Base-by-base conservation (phyloP, 2,888 invertebrate species). In the Xylota sylvarum region DNA sequence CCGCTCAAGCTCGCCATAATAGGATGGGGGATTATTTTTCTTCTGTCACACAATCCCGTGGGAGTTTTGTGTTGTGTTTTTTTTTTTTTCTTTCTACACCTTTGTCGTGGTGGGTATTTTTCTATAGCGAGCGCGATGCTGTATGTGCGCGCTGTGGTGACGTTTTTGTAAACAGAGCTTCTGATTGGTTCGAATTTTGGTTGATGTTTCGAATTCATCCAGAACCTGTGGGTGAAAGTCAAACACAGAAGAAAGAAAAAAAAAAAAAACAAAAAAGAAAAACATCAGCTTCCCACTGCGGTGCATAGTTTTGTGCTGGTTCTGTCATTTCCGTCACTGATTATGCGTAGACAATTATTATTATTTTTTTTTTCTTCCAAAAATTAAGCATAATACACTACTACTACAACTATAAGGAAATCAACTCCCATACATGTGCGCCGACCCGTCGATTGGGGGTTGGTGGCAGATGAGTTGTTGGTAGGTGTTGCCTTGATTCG, bases 141-240 rank as follows among this genome's bases (percentile, higher is more conserved):
- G 82, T 78, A 65, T 81, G 77, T 64, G 82, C 82, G 81, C 81
- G 77, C 60, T 78, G 73, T 69, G 67, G 62, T 73, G 82, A 82
- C 40, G 82, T 67, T 86, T 77, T 74, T 73, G 77, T 86, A 86
- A 86, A 86, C 82, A 86, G 67, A 64, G 77, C n/a, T 52, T 86
- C 86, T 86, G 86, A 86, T 86, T 86, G 86, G 86, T 81, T 86
- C 81, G 77, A 77, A 77, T 55, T 14, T 40, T 27, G 56, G 67
- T 62, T 62, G 60, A 43, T 40, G 62, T 48, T 73, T 67, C 50
- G 30, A 78, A 83, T 60, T 79, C 83, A 52, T 60, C 70, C 17
- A 46, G 64, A 82, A 46, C 35, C 32, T 48, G 62, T 48, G 46
- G 55, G 62, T 46, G 37, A 73, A 60, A 37, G 40, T 3, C 43